Evolutionary conservation across 2,797 vertebrate species (phyloP).

Genomic region (Notamacropus eugenii): DNA sequence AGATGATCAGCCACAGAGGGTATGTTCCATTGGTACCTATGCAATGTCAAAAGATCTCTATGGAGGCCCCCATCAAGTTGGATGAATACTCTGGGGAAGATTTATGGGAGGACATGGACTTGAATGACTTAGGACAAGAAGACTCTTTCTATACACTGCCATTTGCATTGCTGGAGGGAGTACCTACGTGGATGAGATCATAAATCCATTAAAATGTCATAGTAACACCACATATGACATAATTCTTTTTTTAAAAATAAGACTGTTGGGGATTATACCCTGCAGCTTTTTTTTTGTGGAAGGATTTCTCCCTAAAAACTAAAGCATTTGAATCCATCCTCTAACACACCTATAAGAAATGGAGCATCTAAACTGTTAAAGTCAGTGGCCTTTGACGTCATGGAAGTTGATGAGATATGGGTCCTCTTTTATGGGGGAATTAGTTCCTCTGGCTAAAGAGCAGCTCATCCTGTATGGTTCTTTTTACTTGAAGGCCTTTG

Average conservation of each 20-base stretch:
- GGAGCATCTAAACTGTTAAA: not conserved
- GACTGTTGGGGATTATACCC: not conserved
- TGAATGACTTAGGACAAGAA: not conserved
- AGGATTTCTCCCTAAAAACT: not conserved
- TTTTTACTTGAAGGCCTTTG: not conserved
- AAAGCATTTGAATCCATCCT: not conserved
- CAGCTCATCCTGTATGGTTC: not conserved
- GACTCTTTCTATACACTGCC: not conserved
- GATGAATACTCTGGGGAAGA: not conserved
- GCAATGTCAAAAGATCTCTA: not conserved
- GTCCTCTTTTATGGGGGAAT: not conserved
- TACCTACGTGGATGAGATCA: not conserved
- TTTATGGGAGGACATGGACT: not conserved
- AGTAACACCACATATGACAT: not conserved
- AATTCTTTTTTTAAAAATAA: not conserved
- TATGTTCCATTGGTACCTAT: no score
- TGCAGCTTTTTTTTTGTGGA: not conserved
- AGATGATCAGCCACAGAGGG: not conserved
- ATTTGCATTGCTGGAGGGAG: not conserved
- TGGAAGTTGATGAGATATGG: not conserved
- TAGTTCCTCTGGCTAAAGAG: not conserved
- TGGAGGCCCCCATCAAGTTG: not conserved
- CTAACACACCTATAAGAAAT: not conserved
- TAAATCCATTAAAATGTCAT: not conserved
- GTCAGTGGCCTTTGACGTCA: not conserved